Evolutionary conservation across 2,113 vertebrate genomes (phyloP).

Genomic region (Heterocephalus glaber): DNA sequence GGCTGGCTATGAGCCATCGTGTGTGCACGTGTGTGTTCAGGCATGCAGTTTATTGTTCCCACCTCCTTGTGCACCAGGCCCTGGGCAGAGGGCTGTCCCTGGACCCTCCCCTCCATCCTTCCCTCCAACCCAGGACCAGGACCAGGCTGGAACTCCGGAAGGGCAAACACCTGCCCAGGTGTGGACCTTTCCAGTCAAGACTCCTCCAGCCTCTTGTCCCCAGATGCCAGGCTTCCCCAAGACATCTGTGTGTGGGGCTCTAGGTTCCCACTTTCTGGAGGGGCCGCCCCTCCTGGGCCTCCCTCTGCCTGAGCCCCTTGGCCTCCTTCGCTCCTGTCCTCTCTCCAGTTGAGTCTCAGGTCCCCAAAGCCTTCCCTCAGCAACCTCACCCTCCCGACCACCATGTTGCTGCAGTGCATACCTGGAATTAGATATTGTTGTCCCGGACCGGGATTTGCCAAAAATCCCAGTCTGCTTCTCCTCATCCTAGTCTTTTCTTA

Average conservation of each 20-base stretch:
- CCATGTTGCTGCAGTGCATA: accelerated
- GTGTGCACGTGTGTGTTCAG: not conserved
- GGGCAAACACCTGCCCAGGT: not conserved
- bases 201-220: accelerated
- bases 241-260: not conserved
- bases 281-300: accelerated
- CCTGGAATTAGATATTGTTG: not conserved
- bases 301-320: not conserved
- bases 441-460: not conserved
- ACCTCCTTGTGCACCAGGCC: accelerated
- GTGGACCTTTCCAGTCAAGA: not conserved
- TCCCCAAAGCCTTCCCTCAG: accelerated
- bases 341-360: not conserved
- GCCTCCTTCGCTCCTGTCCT: accelerated
- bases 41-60: not conserved
- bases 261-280: not conserved
- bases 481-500: not conserved
- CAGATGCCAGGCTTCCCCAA: not conserved
- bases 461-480: not conserved
- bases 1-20: accelerated
- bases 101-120: not conserved
- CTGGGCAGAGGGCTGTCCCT: not conserved
- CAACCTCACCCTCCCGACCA: accelerated
- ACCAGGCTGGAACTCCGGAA: not conserved
- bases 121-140: not conserved